A percentile compares a stretch with the other conserved stretches of the same genome.
phyloP scores from a whole-genome alignment of 2,797 vertebrate genomes.

The Scolopax bukidnonensis region DNA sequence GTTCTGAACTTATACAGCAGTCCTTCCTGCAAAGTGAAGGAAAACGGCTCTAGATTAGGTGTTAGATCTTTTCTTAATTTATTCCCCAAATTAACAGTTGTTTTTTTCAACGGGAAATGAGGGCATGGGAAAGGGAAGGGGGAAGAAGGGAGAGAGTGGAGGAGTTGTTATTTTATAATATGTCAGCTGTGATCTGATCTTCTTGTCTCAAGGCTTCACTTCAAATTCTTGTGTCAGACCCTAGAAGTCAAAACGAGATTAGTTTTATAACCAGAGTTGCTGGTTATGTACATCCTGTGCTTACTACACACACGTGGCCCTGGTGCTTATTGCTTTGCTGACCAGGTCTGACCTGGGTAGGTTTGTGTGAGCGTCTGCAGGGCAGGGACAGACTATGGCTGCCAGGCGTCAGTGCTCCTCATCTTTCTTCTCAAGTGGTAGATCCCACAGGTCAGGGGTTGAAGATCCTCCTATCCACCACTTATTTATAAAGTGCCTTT shows the following conservation, averaged over 20 bases:
- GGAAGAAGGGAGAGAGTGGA: background rate
- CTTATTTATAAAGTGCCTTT: conserved; percentile 54
- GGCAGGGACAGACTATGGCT: background rate
- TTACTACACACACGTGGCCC: background rate
- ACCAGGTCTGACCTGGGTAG: background rate
- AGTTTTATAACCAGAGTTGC: background rate
- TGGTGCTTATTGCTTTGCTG: background rate
- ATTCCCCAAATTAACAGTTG: background rate
- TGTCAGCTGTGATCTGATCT: background rate
- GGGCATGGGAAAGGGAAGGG: no score
- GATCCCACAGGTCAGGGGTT: conserved; percentile 28
- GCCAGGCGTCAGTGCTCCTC: background rate
- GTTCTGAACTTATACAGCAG: background rate
- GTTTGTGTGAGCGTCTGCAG: background rate
- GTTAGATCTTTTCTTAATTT: background rate
- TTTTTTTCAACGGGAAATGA: background rate
- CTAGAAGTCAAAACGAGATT: background rate
- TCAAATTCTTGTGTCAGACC: background rate
- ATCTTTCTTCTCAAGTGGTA: conserved; percentile 26
- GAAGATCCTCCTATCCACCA: conserved; percentile 23
- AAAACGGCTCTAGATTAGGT: background rate
- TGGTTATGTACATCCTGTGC: background rate
- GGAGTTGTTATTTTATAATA: background rate
- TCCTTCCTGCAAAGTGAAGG: background rate
- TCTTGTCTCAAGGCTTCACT: background rate